phyloP scores from a whole-genome alignment of 2,113 vertebrate genomes.

The Anguilla japonica region DNA sequence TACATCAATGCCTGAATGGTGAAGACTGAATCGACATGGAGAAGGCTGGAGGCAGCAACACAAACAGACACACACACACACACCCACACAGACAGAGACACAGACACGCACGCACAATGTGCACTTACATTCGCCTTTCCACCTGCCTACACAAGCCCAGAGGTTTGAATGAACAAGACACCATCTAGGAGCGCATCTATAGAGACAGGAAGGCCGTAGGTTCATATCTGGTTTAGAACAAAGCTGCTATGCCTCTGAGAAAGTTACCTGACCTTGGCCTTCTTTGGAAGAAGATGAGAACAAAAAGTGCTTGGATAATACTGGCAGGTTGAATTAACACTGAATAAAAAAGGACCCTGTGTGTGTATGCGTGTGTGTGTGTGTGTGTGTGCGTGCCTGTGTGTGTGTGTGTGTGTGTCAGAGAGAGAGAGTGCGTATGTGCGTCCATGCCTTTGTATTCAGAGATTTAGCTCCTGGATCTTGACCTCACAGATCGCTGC shows the following conservation, averaged over 20 bases:
- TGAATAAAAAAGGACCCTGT: not conserved
- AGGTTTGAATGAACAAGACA: not conserved
- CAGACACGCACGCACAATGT: slow-evolving; percentile 24
- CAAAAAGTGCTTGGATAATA: not conserved
- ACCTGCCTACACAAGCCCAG: not conserved
- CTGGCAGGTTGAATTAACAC: not conserved
- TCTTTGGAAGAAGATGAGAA: not conserved
- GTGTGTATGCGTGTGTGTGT: not conserved
- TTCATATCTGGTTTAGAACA: not conserved
- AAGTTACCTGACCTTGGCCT: not conserved
- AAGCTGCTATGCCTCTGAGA: not conserved
- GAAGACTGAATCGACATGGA: not conserved
- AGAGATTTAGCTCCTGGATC: not conserved
- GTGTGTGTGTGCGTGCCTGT: not conserved
- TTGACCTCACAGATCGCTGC: not conserved
- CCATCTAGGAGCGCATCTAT: slow-evolving; percentile 4
- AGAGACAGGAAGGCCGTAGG: slow-evolving; percentile 38
- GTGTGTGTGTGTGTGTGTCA: not conserved
- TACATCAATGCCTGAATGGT: not conserved
- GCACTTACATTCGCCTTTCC: not conserved
- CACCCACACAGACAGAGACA: not conserved
- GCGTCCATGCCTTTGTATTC: not conserved
- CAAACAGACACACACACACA: not conserved
- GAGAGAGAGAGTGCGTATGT: not conserved
- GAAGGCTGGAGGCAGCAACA: not conserved